Conservation (phyloP, 1,140 invertebrate species). For the Streblospio benedicti region DNA sequence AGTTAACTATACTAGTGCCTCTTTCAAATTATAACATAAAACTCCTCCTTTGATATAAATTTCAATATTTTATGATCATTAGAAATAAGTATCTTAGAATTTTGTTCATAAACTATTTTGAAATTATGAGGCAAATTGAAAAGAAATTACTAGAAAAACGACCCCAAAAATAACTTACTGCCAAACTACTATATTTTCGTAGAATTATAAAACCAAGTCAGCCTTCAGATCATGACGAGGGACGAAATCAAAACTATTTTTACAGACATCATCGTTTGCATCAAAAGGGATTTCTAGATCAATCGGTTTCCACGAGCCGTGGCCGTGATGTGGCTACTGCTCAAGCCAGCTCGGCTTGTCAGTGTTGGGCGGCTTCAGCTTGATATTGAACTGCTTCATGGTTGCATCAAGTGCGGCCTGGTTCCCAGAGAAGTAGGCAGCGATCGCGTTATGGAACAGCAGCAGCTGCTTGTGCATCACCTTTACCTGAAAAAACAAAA, state of each 20-base stretch:
- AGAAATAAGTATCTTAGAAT: no score
- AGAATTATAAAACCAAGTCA: neutral
- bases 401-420: conserved; percentile 84
- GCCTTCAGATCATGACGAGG: neutral
- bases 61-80: no score
- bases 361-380: conserved; percentile 66
- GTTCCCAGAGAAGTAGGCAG: conserved; percentile 93
- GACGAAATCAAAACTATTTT: no score
- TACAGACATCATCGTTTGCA: neutral
- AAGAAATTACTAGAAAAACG: neutral
- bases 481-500: conserved; percentile 66
- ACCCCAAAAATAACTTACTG: neutral
- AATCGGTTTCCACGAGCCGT: neutral
- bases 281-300: neutral
- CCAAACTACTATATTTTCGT: neutral
- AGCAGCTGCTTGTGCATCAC: conserved; percentile 96
- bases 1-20: no score
- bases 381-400: conserved; percentile 92
- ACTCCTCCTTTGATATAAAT: no score
- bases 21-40: no score
- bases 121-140: no score
- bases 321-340: conserved; percentile 1
- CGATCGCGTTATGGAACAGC: conserved; percentile 89
- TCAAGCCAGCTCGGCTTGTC: conserved; percentile 68
- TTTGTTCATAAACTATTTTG: no score